Conservation (phyloP, 2,797 vertebrate genomes). For the Stomatorhinus walkeri region DNA sequence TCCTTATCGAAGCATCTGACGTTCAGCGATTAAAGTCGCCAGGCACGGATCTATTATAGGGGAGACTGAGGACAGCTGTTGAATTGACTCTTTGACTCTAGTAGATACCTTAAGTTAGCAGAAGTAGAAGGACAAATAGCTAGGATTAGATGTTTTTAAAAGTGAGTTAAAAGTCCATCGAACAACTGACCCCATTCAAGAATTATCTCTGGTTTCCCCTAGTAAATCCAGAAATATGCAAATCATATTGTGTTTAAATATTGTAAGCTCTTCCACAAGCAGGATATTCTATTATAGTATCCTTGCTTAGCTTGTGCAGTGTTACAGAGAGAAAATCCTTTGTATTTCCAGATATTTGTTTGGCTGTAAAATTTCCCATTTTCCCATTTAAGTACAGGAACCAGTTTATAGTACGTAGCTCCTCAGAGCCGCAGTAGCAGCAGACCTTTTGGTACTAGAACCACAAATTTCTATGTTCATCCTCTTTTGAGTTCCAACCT, state of each 20-base stretch:
- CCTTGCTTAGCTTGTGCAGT: neutral
- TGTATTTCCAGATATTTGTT: neutral
- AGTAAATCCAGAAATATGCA: neutral
- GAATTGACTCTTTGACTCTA: neutral
- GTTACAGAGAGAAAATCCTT: neutral
- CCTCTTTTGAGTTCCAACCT: neutral
- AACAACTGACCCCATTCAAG: neutral
- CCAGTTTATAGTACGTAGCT: neutral
- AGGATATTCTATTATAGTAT: neutral
- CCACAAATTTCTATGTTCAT: neutral
- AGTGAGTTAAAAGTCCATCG: neutral
- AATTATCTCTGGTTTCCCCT: neutral
- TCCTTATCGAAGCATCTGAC: neutral
- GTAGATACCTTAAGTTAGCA: neutral
- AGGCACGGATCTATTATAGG: neutral
- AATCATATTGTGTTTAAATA: neutral
- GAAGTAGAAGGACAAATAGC: neutral
- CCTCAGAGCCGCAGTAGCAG: neutral
- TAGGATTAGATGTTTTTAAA: neutral
- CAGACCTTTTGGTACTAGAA: neutral
- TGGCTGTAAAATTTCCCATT: neutral
- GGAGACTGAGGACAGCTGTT: neutral
- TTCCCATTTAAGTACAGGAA: neutral
- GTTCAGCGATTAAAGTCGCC: neutral
- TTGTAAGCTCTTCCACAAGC: neutral